Base-by-base conservation (phyloP, 1,140 invertebrate species). In the Doryteuthis pealeii region DNA sequence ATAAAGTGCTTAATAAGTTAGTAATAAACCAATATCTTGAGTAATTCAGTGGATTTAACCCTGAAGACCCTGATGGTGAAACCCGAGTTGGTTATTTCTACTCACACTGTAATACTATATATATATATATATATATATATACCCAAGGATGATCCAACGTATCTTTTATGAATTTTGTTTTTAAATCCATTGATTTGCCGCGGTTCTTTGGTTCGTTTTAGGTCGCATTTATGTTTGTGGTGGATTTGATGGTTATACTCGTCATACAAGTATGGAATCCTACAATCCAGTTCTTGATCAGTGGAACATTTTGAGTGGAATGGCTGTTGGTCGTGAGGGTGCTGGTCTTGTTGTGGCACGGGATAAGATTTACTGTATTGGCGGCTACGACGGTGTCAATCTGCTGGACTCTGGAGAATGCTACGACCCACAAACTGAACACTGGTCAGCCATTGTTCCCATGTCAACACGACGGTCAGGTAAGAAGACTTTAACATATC, bases 221-320 rank as follows among this genome's bases (percentile, higher is more conserved):
- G 86, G 82, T 40, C 79, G 80, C 66, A 84, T 87, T 18, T 87
- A 85, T 79, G 85, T 87, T 28, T 87, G 85, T 81, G 86, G 86
- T 18, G 86, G 86, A 2, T 87, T 87, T 77, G 86, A 87, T 80
- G 86, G 86, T 8, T 82, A 81, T 69, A 80, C 80, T 28, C 77
- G 86, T n/a, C 84, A 86, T 75, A 83, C 81, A 18, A 84, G 81
- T 73, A 82, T 87, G 78, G 86, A 87, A 71, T 75, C 81, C 28
- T 87, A 86, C 74, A 83, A 84, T 68, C 84, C 85, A 18, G 68
- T 31, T 5, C 77, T 77, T 22, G 84, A 87, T 68, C 79, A 86
- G 71, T 87, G 86, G 86, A 81, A 76, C 14, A 78, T 84, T 58
- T 74, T 86, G 14, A 82, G 81, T 71, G 82, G 81, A 3, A 87